phyloP scores from a whole-genome alignment of 2,888 invertebrate species.

The Petrolisthes manimaculis region DNA sequence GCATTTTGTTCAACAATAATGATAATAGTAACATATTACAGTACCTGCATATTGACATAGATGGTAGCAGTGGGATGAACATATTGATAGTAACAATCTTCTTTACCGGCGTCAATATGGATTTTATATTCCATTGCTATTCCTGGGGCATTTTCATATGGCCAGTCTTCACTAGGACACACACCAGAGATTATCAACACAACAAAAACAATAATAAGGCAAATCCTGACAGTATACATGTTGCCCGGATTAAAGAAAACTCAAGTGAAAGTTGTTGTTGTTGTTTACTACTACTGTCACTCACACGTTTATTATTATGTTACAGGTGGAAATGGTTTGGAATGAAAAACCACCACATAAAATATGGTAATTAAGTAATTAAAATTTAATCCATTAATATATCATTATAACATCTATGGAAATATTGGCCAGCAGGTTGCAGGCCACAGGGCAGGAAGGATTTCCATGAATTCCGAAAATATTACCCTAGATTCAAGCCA shows the following conservation, averaged over 20 bases:
- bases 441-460: too few relatives aligned
- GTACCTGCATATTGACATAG: constrained; percentile 93
- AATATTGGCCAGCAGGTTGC: too few relatives aligned
- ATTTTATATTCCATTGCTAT: constrained; percentile 97
- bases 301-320: background rate
- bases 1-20: too few relatives aligned
- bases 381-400: too few relatives aligned
- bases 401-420: too few relatives aligned
- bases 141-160: constrained; percentile 75
- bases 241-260: background rate
- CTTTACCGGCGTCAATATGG: constrained; percentile 90
- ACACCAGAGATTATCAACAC: background rate
- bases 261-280: constrained; percentile 17
- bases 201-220: background rate
- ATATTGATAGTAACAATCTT: constrained; percentile 96
- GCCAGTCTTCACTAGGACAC: constrained; percentile 36
- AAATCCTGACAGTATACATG: background rate
- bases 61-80: constrained; percentile 92
- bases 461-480: too few relatives aligned
- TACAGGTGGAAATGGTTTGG: too few relatives aligned
- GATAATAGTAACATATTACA: constrained; percentile 63
- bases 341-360: too few relatives aligned
- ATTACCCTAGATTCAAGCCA: too few relatives aligned
- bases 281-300: background rate
- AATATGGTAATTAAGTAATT: too few relatives aligned